Conservation (phyloP, 35 echinoderm and acorn worm species). For the Nesometra sesokonis region DNA sequence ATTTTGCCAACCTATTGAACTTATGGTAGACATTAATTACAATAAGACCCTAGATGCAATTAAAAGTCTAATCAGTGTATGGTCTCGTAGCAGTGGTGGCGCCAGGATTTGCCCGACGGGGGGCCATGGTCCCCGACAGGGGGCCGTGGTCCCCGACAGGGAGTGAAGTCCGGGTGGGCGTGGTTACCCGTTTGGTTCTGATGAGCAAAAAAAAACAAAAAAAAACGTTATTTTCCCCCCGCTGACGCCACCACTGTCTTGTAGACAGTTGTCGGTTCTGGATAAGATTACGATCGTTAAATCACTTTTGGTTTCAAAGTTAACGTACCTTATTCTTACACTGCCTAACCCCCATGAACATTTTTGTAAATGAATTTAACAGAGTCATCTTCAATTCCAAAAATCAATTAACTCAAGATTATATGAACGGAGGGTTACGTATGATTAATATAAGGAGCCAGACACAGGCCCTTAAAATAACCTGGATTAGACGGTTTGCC, state of each 20-base stretch:
- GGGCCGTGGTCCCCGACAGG: too few species aligned
- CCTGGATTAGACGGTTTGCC: not conserved
- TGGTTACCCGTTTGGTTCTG: too few species aligned
- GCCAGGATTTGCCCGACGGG: too few species aligned
- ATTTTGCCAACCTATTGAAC: too few species aligned
- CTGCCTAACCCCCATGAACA: not conserved
- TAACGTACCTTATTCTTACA: not conserved
- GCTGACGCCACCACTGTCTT: too few species aligned
- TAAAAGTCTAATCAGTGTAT: not conserved
- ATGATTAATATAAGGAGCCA: not conserved
- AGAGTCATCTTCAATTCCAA: not conserved
- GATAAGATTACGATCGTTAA: not conserved
- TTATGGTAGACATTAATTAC: not conserved
- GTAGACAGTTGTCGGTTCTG: not conserved
- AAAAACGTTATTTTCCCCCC: too few species aligned
- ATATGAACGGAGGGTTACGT: not conserved
- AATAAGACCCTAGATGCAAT: not conserved
- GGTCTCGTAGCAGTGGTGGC: too few species aligned
- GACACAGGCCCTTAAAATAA: not conserved
- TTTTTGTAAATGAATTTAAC: not conserved
- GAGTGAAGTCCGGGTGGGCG: too few species aligned
- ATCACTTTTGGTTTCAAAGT: not conserved
- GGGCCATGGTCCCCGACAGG: too few species aligned
- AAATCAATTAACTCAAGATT: not conserved
- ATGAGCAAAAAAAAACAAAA: too few species aligned